Percentiles rank a stretch among this genome's conserved stretches.
phyloP scores from a whole-genome alignment of 2,113 vertebrate genomes.

The Accipiter virgatus region DNA sequence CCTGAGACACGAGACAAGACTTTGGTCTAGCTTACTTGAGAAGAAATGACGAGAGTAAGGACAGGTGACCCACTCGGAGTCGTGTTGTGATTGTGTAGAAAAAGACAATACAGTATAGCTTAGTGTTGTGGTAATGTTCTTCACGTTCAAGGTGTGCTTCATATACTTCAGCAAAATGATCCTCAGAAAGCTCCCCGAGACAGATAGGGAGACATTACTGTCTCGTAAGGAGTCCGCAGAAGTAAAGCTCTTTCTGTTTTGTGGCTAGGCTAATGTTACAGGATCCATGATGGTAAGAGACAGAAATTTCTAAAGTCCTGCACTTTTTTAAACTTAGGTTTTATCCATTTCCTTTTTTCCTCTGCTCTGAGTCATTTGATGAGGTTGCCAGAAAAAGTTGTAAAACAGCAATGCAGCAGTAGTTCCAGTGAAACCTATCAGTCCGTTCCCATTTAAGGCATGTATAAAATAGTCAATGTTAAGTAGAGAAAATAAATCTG shows the following conservation, averaged over 20 bases:
- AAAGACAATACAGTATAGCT: not conserved
- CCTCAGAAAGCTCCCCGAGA: not conserved
- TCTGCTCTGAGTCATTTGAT: not conserved
- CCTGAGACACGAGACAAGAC: not conserved
- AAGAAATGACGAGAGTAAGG: not conserved
- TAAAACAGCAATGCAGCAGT: not conserved
- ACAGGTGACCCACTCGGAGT: not conserved
- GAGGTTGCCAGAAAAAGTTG: not conserved
- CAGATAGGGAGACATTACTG: not conserved
- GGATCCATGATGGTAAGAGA: not conserved
- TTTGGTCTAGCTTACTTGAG: not conserved
- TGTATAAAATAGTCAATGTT: not conserved
- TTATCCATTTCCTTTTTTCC: not conserved
- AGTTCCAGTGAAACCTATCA: not conserved
- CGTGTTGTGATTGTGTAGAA: not conserved
- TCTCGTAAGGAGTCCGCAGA: not conserved
- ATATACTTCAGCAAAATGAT: not conserved
- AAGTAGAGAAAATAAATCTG: constrained; percentile 30
- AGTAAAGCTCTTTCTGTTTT: not conserved
- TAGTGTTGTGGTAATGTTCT: not conserved
- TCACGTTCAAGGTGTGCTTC: not conserved
- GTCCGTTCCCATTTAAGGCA: not conserved
- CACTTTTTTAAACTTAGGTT: not conserved
- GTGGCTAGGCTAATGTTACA: not conserved
- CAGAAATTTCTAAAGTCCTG: not conserved